phyloP scores from a whole-genome alignment of 2,888 invertebrate species.

The Cheilosia scutellata region DNA sequence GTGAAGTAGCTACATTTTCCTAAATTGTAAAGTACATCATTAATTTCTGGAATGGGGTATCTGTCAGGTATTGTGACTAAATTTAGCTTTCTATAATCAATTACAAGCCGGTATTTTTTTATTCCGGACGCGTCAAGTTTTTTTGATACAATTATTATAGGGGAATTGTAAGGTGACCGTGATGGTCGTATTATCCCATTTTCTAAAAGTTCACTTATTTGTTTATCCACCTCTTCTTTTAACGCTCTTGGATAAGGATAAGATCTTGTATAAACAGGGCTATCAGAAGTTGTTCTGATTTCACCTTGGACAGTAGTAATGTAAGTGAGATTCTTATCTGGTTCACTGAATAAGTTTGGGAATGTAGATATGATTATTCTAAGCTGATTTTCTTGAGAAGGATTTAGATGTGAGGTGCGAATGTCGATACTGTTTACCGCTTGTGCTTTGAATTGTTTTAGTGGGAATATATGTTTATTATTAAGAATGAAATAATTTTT shows the following conservation, averaged over 20 bases:
- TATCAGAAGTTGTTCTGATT: too few relatives aligned
- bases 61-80: slow-evolving; percentile 29
- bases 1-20: too few relatives aligned
- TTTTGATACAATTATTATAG: slow-evolving; percentile 28
- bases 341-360: neutral
- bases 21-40: slow-evolving; percentile 30
- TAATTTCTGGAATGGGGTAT: slow-evolving; percentile 31
- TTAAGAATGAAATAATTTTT: slow-evolving; percentile 7
- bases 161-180: slow-evolving; percentile 38
- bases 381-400: neutral
- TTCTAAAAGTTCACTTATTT: slow-evolving; percentile 33
- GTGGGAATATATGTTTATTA: neutral
- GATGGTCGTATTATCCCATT: slow-evolving; percentile 49
- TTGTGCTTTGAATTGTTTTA: neutral
- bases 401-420: neutral
- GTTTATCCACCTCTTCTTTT: slow-evolving; percentile 46
- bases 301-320: too few relatives aligned
- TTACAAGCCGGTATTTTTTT: slow-evolving; percentile 57
- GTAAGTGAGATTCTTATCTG: neutral
- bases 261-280: slow-evolving; percentile 41
- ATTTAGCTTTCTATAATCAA: slow-evolving; percentile 51
- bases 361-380: neutral
- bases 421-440: neutral
- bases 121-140: slow-evolving; percentile 35
- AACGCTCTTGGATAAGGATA: slow-evolving; percentile 54